Evolutionary conservation across 1,140 invertebrate species (phyloP), one percentile per base, ranked within the genome.

Genomic region (Sycobia sp.): DNA sequence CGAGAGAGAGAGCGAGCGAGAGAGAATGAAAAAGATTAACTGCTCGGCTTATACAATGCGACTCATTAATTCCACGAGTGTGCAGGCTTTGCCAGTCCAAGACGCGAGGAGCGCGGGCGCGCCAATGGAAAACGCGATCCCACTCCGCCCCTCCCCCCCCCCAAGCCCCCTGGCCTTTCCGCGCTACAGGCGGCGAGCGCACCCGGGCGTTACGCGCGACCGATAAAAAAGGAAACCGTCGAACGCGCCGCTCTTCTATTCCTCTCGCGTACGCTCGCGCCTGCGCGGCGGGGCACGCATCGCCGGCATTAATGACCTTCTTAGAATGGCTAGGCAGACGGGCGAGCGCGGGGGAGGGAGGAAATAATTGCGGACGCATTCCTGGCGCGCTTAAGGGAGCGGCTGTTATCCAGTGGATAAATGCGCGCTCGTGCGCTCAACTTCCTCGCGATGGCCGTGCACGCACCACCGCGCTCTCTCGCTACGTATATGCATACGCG

Each of bases 291-390:
- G 7, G 27, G 13, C 20, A 2, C 4, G 18, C n/a, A 46, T 13
- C 4, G 41, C 3, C 46, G 69, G 68, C 71, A 74, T 77, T n/a
- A 79, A 79, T 75, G 71, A 77, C 71, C 74, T 77, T 76, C 73
- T 76, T 73, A 76, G 72, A 73, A 74, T 72, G 70, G 73, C 73
- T 79, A 79, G 77, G 73, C 75, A 75, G 73, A 69, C 71, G n/a
- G 74, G 73, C 72, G 73, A 78, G 74, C 72, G 72, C 72, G 67
- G 71, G 64, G 29, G 5, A 32, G 5, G 29, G 62, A 71, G 64
- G 73, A 70, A 77, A 79, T 77, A 77, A 79, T 80, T 80, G 76
- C 71, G 58, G 62, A 62, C 69, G 70, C 71, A 3, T 43, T 11
- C 13, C 23, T 27, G 22, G 68, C 71, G 69, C 44, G 75, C 71